Conservation (phyloP, 2,113 vertebrate species). For the Lampris megalopsis region DNA sequence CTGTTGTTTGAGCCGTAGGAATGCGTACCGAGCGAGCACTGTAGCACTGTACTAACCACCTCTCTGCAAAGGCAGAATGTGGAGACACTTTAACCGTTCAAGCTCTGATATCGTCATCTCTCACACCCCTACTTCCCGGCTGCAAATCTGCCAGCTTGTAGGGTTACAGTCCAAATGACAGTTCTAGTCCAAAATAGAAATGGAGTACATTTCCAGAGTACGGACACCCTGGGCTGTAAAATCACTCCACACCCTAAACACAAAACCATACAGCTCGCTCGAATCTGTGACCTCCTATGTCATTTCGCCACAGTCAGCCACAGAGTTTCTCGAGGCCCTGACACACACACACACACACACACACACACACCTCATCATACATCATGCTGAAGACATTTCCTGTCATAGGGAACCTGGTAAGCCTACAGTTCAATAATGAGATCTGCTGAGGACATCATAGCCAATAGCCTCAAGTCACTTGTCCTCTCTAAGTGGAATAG, state of each 20-base stretch:
- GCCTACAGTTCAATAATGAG: slow-evolving; percentile 36
- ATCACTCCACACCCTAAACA: slow-evolving; percentile 4
- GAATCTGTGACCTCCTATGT: no score
- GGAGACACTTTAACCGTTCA: no score
- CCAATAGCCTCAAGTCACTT: slow-evolving; percentile 15
- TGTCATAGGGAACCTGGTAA: not conserved
- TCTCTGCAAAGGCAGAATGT: no score
- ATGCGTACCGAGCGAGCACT: no score
- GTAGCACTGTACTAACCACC: no score
- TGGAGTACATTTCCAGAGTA: not conserved
- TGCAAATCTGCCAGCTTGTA: not conserved
- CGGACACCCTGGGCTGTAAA: no score
- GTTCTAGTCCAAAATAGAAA: not conserved
- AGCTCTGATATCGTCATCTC: no score
- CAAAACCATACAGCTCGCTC: slow-evolving; percentile 25
- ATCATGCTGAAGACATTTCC: slow-evolving; percentile 54
- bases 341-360: slow-evolving; percentile 1
- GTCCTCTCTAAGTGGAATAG: slow-evolving; percentile 8
- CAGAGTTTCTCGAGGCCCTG: no score
- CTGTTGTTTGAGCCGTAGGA: no score
- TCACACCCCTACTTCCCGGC: no score
- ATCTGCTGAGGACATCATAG: slow-evolving; percentile 46
- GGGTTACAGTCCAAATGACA: slow-evolving; percentile 23
- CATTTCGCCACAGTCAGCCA: no score
- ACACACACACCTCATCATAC: not conserved